phyloP scores from a whole-genome alignment of 2,888 invertebrate genomes.

The Deilephila elpenor region DNA sequence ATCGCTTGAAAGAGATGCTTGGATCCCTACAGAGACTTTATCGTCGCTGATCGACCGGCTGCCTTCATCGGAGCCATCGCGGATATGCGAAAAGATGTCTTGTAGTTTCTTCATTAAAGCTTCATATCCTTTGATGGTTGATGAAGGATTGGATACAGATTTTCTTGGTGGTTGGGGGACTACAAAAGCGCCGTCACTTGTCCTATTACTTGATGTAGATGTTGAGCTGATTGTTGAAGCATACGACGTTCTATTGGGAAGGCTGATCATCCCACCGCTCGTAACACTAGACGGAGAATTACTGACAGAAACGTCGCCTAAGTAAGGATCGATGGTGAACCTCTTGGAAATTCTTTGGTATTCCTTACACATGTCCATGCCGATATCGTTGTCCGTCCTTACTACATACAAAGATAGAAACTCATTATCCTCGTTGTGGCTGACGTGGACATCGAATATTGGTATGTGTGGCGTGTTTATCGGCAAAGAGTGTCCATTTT shows the following conservation, averaged over 20 bases:
- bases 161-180: constrained; percentile 80
- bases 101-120: constrained; percentile 73
- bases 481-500: constrained; percentile 76
- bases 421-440: constrained; percentile 77
- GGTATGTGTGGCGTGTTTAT: constrained; percentile 73
- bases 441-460: constrained; percentile 75
- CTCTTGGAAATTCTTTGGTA: constrained; percentile 79
- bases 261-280: constrained; percentile 73
- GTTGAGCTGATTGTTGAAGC: constrained; percentile 75
- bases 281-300: constrained; percentile 81
- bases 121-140: constrained; percentile 76
- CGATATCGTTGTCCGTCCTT: constrained; percentile 76
- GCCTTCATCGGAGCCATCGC: constrained; percentile 66
- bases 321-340: constrained; percentile 77
- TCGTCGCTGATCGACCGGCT: constrained; percentile 67
- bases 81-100: constrained; percentile 74
- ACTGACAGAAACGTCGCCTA: constrained; percentile 73
- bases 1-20: constrained; percentile 66
- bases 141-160: constrained; percentile 68
- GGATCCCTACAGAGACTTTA: constrained; percentile 74
- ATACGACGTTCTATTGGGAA: constrained; percentile 75
- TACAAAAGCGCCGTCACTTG: constrained; percentile 79
- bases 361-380: constrained; percentile 78
- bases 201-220: constrained; percentile 73
- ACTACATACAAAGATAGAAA: constrained; percentile 77